Evolutionary conservation across 2,888 invertebrate genomes (phyloP), one percentile per base, ranked within the genome.

Genomic region (Ennomos quercinarius): DNA sequence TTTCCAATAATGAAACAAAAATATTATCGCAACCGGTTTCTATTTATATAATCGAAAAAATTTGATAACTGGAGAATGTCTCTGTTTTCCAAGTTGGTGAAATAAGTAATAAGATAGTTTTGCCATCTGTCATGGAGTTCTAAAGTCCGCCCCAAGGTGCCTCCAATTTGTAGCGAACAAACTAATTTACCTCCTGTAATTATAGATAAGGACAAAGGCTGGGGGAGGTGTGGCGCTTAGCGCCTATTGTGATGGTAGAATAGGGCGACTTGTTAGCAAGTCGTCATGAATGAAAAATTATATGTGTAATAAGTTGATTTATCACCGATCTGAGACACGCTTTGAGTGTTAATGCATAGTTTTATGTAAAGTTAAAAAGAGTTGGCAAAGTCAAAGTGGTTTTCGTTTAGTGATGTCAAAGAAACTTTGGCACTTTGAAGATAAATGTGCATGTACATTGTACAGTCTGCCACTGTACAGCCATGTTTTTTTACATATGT

Each of bases 171-270:
- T 36, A 35, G 38, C 47, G 34, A 41, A 45, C 45, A 40, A 45
- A 50, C 1, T 35, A 34, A 12, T 52, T 10, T 36, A 56, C 36
- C 42, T 50, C 44, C 11, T 56, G 43, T 40, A 11, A 47, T 27
- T 58, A 41, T 41, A 43, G 46, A 39, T 55, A 54, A 51, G 57
- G 57, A 41, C 42, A 51, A 56, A 53, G 58, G 58, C 53, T 54
- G 59, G 49, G 48, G 37, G 40, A 8, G 58, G 57, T 57, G 27
- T 47, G 6, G 58, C 54, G 59, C 59, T 41, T 59, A 59, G 59
- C 59, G 59, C 54, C 45, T 47, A 27, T 27, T 59, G 59, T 59
- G 59, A 59, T 59, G 53, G 59, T 59, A 59, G 59, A 3, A 42
- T 54, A 59, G 45, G 10, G 4, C 10, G 10, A 41, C n/a, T 27